Base-by-base conservation (phyloP, 2,888 invertebrate species). In the Drosophila anomalata region DNA sequence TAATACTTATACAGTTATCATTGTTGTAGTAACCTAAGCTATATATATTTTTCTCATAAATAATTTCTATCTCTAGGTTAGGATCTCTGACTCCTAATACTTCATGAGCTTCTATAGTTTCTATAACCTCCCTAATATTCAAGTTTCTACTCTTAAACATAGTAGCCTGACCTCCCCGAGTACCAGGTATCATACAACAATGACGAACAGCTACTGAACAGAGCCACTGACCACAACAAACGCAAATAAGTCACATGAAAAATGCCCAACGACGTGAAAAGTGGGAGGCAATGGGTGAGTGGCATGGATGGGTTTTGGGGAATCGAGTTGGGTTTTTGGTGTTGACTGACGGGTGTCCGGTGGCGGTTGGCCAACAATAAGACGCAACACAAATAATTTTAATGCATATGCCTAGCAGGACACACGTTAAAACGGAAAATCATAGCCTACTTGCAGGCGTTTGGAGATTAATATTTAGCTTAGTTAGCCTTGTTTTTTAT, bases 351-450 rank as follows among this genome's bases (percentile, higher is more conserved):
- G 66, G 69, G 66, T 68, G 50, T 51, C 66, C 36, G 8, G 44
- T 68, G 56, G 69, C 58, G 55, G 69, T 55, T 72, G 54, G 47
- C 65, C 46, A 72, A 62, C 61, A 65, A 73, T 62, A 69, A 65
- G 75, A 73, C 61, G 67, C 68, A 84, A 71, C 71, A 68, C 72
- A 85, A 82, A 72, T 70, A 68, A 62, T 79, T 75, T 82, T 66
- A 82, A 80, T 80, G 65, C 83, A 82, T 59, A 68, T 69, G 68
- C 61, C 54, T 2, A 33, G 33, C 39, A 41, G 11, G 24, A 11
- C 26, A 14, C 22, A n/a, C n/a, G 3, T 12, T 1, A 2, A 4
- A 33, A 33, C 4, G 4, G 3, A 33, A n/a, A n/a, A 33, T 33
- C n/a, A 33, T 3, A 6, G 29, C 29, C 29, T 29, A 2, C 2